phyloP scores from a whole-genome alignment of 2,113 vertebrate species.

The Clarias macrocephalus region DNA sequence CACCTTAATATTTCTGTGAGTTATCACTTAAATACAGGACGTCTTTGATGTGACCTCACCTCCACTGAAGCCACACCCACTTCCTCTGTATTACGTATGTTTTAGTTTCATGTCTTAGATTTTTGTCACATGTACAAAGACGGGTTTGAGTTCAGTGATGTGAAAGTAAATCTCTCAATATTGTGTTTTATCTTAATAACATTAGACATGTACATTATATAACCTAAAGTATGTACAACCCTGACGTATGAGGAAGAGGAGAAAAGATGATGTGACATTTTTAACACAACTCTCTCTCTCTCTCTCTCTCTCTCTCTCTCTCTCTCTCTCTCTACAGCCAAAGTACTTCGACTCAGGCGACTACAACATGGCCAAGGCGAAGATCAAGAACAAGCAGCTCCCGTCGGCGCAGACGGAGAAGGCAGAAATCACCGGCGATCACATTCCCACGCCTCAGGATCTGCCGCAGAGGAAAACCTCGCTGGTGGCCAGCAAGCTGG shows the following conservation, averaged over 20 bases:
- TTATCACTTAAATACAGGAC: neutral
- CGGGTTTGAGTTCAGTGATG: neutral
- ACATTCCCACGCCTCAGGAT: slow-evolving; percentile 98
- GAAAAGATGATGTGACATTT: neutral
- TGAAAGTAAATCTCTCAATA: neutral
- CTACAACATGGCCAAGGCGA: slow-evolving; percentile 99
- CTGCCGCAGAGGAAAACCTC: slow-evolving; percentile 98
- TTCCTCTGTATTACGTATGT: neutral
- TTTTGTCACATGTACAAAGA: neutral
- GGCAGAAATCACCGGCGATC: slow-evolving; percentile 95
- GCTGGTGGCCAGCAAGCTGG: slow-evolving; percentile 96
- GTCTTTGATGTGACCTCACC: neutral
- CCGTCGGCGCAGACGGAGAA: slow-evolving; percentile 91
- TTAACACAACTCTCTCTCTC: neutral
- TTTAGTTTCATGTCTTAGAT: neutral
- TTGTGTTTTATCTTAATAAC: neutral
- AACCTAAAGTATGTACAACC: neutral
- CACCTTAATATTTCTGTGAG: neutral
- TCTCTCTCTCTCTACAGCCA: slow-evolving; percentile 75
- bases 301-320: slow-evolving; percentile 21
- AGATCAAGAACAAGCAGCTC: slow-evolving; percentile 97
- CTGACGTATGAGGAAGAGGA: neutral
- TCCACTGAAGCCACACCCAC: neutral
- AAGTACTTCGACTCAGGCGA: slow-evolving; percentile 99
- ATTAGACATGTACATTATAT: neutral